Percentiles rank a stretch among this genome's conserved stretches.
These are phyloP conservation scores for Alcedo atthis DNA, from an alignment of 2,797 vertebrate genomes.

Conservation along the genomic window DNA sequence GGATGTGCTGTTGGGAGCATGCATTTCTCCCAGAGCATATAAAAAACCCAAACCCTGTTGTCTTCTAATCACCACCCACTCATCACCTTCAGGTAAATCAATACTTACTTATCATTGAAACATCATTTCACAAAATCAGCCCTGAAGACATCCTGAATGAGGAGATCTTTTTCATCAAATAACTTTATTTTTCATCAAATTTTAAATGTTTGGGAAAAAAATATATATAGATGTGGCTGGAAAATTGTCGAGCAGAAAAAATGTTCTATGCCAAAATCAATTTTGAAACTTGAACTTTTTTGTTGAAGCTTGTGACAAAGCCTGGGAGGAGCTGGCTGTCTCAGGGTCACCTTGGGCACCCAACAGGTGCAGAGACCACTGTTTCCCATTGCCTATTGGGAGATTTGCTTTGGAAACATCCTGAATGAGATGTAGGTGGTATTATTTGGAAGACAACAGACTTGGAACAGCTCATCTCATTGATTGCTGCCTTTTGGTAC, in stretches of 20 bases:
- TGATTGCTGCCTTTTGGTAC: neutral
- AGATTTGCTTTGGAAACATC: neutral
- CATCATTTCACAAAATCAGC: neutral
- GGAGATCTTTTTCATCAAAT: neutral
- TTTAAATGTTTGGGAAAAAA: neutral
- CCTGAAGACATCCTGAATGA: neutral
- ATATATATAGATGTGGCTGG: neutral
- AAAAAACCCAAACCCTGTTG: neutral
- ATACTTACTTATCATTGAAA: neutral
- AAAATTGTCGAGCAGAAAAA: neutral
- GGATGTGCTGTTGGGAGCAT: neutral
- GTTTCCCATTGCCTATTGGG: neutral
- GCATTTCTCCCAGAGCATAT: neutral
- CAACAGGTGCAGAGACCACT: accelerated
- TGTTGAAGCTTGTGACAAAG: neutral
- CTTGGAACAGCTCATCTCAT: neutral
- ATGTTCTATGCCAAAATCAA: neutral
- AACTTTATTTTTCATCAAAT: neutral
- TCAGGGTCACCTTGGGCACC: too few relatives aligned
- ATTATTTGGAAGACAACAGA: neutral
- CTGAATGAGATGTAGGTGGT: neutral
- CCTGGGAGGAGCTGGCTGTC: neutral
- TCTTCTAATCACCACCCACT: neutral
- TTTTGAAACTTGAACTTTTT: neutral
- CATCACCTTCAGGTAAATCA: neutral